These are phyloP conservation scores for Eulemur coronatus DNA, from an alignment of 2,797 vertebrate genomes.

Conservation along the genomic window DNA sequence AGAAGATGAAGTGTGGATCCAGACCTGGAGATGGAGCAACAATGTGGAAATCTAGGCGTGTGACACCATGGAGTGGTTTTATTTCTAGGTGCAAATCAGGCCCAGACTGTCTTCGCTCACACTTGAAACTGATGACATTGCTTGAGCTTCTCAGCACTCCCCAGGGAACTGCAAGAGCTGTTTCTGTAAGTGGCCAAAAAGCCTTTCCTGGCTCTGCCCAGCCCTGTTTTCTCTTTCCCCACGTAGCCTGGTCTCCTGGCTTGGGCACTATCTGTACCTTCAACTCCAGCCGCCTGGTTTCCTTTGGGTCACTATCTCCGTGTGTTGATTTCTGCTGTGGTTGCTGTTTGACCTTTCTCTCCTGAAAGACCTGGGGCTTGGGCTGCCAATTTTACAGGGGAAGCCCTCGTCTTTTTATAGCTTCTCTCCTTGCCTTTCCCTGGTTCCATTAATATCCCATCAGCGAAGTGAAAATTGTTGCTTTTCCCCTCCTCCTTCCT, in stretches of 20 bases:
- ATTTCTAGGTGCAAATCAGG: not conserved
- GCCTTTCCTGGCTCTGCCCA: not conserved
- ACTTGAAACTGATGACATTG: not conserved
- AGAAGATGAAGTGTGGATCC: not conserved
- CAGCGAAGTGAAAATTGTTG: not conserved
- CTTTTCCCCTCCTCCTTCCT: not conserved
- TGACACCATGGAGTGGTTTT: not conserved
- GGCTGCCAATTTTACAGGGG: constrained; percentile 7
- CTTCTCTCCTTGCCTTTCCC: not conserved
- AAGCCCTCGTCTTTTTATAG: constrained; percentile 33
- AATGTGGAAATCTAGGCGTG: not conserved
- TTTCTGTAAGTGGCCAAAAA: not conserved
- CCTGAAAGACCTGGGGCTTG: not conserved
- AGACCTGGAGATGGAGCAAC: not conserved
- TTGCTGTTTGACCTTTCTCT: not conserved
- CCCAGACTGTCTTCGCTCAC: not conserved
- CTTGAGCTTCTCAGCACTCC: not conserved
- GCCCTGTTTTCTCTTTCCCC: not conserved
- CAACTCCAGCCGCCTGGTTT: not conserved
- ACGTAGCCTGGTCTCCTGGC: not conserved
- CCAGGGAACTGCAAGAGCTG: not conserved
- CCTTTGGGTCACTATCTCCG: not conserved
- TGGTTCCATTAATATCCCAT: constrained; percentile 30
- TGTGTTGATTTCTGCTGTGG: constrained; percentile 17
- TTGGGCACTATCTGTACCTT: not conserved